Conservation (phyloP, 2,113 vertebrate genomes). For the Pristiophorus japonicus region DNA sequence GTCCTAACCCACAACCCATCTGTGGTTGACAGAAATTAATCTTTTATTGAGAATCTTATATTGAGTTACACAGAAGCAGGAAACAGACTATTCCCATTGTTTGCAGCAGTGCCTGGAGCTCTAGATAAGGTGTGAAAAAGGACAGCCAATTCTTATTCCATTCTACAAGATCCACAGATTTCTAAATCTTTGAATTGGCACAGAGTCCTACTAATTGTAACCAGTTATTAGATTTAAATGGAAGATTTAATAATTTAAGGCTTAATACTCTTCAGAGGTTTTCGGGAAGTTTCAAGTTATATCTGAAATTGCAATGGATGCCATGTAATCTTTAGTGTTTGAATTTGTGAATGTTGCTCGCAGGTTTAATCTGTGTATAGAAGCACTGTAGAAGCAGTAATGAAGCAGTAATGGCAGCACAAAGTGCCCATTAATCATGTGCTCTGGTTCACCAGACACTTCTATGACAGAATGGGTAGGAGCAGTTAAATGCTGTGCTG, state of each 20-base stretch:
- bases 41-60: background rate
- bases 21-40: conserved; percentile 1
- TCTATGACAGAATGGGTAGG: background rate
- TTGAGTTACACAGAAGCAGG: background rate
- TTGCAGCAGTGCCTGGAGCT: background rate
- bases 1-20: background rate
- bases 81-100: background rate
- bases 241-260: background rate
- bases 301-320: background rate
- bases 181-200: background rate
- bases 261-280: background rate
- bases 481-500: background rate
- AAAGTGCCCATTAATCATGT: background rate
- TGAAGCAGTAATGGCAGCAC: background rate
- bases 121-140: background rate
- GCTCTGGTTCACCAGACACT: background rate
- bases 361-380: background rate
- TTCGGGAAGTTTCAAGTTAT: background rate
- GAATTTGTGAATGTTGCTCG: background rate
- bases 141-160: background rate
- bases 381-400: background rate
- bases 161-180: background rate
- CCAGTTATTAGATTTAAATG: background rate
- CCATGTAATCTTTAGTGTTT: background rate
- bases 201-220: background rate